Base-by-base conservation (phyloP, 2,113 vertebrate species). In the Hippocampus guttulatus region DNA sequence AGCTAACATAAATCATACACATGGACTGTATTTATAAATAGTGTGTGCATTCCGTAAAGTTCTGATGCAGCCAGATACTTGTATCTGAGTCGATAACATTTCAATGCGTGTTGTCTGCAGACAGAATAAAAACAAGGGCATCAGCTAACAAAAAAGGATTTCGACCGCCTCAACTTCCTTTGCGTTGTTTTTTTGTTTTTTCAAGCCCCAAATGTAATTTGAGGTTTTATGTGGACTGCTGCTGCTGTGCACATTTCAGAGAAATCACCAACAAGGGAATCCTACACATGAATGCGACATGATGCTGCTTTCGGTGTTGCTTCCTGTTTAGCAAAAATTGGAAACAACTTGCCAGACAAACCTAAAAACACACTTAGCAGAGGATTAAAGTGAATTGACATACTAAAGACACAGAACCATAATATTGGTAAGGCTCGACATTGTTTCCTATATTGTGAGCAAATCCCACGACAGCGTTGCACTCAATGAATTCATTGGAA, bases 1-100 rank as follows among this genome's bases (percentile, higher is more conserved):
- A 89, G 89, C 85, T 88, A 85, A 81, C 84, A 89, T 86, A 80
- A 88, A 84, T 90, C 88, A 87, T 85, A 90, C 80, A 88, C 78
- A 88, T 88, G 85, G 74, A 12, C 41, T 64, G 83, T 85, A 88
- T 89, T 85, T 83, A 91, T 90, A 88, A 85, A 90, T 90, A 90
- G 77, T 85, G 82, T 81, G 82, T 85, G 87, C 86, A 88, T 85
- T 88, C 83, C 77, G 76, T 77, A 80, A 77, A 78, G 77, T 86
- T 64, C 40, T 85, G 62, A 62, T 71, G 68, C 80, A 77, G 73
- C 58, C 71, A 79, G 70, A 68, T 70, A 41, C 54, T 64, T 73
- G 1, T 23, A 75, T 60, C 65, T 69, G 69, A 60, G 43, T 68
- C 58, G 77, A 70, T 63, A 70, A 75, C 30, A 16, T 69, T 38